Evolutionary conservation across 1,140 invertebrate species (phyloP).

Genomic region (Homarus americanus): DNA sequence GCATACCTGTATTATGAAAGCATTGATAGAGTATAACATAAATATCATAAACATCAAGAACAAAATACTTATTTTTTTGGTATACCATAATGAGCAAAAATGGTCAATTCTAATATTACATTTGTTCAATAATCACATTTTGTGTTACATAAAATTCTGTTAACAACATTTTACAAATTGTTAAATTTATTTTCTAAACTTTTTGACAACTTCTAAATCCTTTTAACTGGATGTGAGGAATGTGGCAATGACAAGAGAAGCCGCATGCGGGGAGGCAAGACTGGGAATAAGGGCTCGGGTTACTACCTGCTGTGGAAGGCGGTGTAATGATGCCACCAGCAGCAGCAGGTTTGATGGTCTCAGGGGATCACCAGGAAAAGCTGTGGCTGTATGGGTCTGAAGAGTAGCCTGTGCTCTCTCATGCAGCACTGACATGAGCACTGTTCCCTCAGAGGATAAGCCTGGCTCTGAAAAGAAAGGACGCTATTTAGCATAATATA

Average conservation of each 20-base stretch:
- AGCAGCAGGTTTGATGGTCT: slow-evolving; percentile 56
- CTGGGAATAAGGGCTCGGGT: slow-evolving; percentile 18
- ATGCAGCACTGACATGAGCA: slow-evolving; percentile 45
- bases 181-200: no score
- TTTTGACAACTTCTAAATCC: background rate
- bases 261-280: slow-evolving; percentile 40
- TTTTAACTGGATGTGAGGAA: slow-evolving; percentile 40
- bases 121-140: no score
- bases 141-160: no score
- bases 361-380: slow-evolving; percentile 39
- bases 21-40: no score
- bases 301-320: slow-evolving; percentile 46
- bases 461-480: slow-evolving; percentile 42
- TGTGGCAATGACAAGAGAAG: slow-evolving; percentile 41
- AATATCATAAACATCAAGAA: no score
- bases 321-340: slow-evolving; percentile 57
- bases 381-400: slow-evolving; percentile 28
- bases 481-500: no score
- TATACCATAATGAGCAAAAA: no score
- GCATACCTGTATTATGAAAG: no score
- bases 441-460: slow-evolving; percentile 41
- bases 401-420: slow-evolving; percentile 62
- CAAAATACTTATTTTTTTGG: no score
- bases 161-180: no score
- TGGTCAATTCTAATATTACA: no score